Percentiles rank a stretch among this genome's conserved stretches.
These are phyloP conservation scores for Gymnosoma rotundatum DNA, from an alignment of 2,888 invertebrate species.

Conservation along the genomic window DNA sequence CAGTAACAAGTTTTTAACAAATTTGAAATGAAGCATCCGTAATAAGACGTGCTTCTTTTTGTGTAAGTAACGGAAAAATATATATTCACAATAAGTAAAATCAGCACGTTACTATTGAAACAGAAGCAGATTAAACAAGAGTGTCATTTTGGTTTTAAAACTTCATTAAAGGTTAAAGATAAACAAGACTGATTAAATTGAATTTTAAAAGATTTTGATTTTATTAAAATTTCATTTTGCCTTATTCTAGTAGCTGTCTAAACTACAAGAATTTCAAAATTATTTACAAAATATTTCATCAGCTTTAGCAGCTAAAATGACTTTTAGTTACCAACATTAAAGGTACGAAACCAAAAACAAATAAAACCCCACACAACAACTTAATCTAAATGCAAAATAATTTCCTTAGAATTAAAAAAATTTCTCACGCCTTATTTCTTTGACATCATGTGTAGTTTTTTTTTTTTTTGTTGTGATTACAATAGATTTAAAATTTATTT, in stretches of 20 bases:
- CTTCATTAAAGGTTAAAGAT: too few species aligned
- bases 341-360: slow-evolving; percentile 14
- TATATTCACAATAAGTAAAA: neutral
- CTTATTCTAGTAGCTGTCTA: too few species aligned
- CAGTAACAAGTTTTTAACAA: neutral
- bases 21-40: slow-evolving; percentile 61
- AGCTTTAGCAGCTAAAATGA: neutral
- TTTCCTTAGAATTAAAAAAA: slow-evolving; percentile 64
- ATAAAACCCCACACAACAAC: too few species aligned
- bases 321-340: neutral
- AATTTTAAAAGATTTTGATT: too few species aligned
- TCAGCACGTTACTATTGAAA: slow-evolving; percentile 44
- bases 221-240: too few species aligned
- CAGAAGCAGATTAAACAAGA: neutral
- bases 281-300: too few species aligned
- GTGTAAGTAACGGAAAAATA: slow-evolving; percentile 16
- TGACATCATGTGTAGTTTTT: slow-evolving; percentile 59
- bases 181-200: too few species aligned
- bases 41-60: slow-evolving; percentile 66
- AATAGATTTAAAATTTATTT: slow-evolving; percentile 57
- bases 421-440: slow-evolving; percentile 68
- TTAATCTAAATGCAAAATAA: slow-evolving; percentile 30
- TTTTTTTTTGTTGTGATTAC: slow-evolving; percentile 47
- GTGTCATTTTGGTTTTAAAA: too few species aligned
- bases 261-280: too few species aligned